These are phyloP conservation scores for Serinus canaria DNA, from an alignment of 2,113 vertebrate species.

Conservation along the genomic window DNA sequence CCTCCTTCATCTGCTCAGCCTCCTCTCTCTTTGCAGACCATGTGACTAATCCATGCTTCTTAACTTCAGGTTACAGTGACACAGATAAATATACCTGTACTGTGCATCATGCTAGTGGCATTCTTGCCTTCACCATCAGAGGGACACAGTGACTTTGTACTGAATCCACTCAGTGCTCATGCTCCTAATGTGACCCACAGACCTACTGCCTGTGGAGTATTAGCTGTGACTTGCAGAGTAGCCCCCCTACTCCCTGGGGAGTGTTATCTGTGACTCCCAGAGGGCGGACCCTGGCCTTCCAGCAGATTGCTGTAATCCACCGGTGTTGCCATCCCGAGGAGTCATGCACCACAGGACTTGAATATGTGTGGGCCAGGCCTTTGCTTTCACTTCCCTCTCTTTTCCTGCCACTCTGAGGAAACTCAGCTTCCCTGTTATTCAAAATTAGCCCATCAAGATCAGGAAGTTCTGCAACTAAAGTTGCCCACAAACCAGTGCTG, in stretches of 20 bases:
- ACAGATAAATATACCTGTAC: not conserved
- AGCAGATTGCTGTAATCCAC: not conserved
- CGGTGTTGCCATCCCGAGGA: fast-evolving
- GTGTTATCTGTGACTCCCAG: not conserved
- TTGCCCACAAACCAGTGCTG: not conserved
- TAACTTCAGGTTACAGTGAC: not conserved
- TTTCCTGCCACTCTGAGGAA: not conserved
- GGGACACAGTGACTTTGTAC: not conserved
- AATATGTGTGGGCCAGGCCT: not conserved
- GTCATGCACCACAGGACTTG: fast-evolving
- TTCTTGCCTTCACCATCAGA: not conserved
- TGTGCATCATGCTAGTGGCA: not conserved
- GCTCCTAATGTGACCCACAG: not conserved
- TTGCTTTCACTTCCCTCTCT: not conserved
- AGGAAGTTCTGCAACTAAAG: not conserved
- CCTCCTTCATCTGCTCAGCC: not conserved
- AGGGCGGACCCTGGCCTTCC: not conserved
- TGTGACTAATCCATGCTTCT: not conserved
- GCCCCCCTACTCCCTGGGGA: not conserved
- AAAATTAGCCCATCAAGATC: not conserved
- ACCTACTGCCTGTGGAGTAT: not conserved
- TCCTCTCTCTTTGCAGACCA: not conserved
- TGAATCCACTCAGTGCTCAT: not conserved
- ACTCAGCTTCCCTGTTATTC: not conserved
- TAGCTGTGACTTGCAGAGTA: not conserved